Percentiles rank a stretch among this genome's conserved stretches.
Evolutionary conservation across 1,140 invertebrate genomes (phyloP).

Genomic region (Panonychus citri): DNA sequence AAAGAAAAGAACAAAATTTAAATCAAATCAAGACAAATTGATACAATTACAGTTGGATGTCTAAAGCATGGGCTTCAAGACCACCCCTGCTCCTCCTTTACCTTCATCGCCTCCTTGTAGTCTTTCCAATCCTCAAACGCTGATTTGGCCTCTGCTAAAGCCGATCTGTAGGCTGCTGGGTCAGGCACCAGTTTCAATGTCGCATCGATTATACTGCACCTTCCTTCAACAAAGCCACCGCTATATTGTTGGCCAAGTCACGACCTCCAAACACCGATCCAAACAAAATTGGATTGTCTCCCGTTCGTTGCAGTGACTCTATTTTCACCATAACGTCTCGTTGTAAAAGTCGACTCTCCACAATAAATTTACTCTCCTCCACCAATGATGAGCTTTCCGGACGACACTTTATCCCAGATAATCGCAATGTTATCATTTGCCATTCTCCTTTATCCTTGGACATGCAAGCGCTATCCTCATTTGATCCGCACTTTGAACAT

Average conservation of each 20-base stretch:
- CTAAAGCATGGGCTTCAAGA: no score
- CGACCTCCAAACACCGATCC: constrained; percentile 3
- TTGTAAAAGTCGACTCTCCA: constrained; percentile 71
- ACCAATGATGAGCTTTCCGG: constrained; percentile 35
- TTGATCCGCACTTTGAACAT: constrained; percentile 77
- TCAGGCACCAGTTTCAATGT: constrained; percentile 61
- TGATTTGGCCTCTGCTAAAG: constrained; percentile 74
- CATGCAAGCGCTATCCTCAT: constrained; percentile 36
- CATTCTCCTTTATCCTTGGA: constrained; percentile 30
- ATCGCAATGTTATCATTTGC: constrained; percentile 70
- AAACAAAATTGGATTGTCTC: constrained; percentile 32
- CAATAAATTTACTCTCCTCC: constrained; percentile 66
- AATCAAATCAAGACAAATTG: no score
- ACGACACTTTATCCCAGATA: constrained; percentile 49
- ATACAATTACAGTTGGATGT: no score
- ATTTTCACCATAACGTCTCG: constrained; percentile 75
- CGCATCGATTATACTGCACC: constrained; percentile 95
- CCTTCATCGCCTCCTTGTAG: constrained; percentile 24
- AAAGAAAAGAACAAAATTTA: no score
- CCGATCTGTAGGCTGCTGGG: constrained; percentile 51
- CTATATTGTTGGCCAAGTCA: constrained; percentile 43
- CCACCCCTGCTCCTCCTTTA: no score
- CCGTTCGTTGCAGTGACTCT: constrained; percentile 37
- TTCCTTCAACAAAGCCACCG: constrained; percentile 64
- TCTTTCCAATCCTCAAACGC: constrained; percentile 70